Percentiles rank a stretch among this genome's conserved stretches.
phyloP scores from a whole-genome alignment of 2,888 invertebrate genomes.

The Antheraea yamamai region DNA sequence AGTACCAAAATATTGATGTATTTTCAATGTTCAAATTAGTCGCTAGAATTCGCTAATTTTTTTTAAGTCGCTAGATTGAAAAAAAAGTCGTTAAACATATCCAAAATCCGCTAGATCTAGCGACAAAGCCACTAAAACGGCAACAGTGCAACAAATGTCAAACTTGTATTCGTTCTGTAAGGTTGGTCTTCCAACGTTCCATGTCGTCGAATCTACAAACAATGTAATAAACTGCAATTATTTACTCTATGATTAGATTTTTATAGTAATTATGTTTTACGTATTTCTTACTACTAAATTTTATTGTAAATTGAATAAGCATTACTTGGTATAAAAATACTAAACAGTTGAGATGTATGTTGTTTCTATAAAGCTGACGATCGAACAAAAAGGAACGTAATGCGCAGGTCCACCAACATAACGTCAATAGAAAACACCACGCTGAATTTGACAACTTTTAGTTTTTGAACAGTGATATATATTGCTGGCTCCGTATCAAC shows the following conservation, averaged over 20 bases:
- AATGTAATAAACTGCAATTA: background rate
- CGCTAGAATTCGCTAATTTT: too few relatives aligned
- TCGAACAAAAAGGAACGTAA: conserved; percentile 15
- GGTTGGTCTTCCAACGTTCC: background rate
- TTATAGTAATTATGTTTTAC: conserved; percentile 35
- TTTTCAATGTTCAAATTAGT: too few relatives aligned
- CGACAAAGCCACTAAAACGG: too few relatives aligned
- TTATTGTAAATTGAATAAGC: background rate
- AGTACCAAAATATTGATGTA: too few relatives aligned
- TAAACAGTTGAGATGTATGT: background rate
- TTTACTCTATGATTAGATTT: conserved; percentile 24
- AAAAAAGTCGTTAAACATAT: too few relatives aligned
- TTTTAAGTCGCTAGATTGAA: too few relatives aligned
- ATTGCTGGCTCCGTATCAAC: conserved; percentile 8
- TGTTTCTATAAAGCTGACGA: background rate
- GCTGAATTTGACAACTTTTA: conserved; percentile 23
- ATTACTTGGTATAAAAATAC: background rate
- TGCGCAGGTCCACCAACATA: conserved; percentile 37
- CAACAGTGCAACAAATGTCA: too few relatives aligned
- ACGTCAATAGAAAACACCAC: conserved; percentile 16
- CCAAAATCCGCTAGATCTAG: too few relatives aligned
- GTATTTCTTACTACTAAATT: background rate
- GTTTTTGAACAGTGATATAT: conserved; percentile 8
- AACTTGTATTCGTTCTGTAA: background rate
- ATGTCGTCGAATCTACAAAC: background rate